Percentiles rank a stretch among this genome's conserved stretches.
These are phyloP conservation scores for Eulemur macaco DNA, from an alignment of 2,113 vertebrate species.

Conservation along the genomic window DNA sequence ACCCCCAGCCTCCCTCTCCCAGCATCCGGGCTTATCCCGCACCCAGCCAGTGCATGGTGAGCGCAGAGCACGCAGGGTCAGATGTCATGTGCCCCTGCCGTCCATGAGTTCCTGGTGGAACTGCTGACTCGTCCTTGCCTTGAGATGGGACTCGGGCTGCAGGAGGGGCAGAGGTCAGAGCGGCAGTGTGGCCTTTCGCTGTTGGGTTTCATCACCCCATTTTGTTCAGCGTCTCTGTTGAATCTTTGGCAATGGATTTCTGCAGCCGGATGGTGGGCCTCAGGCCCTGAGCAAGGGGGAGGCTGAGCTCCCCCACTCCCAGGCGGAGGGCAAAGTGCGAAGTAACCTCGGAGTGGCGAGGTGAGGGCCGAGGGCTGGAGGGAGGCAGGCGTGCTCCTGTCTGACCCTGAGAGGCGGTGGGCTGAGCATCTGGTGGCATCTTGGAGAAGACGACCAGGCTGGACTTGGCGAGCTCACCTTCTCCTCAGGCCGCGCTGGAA, in stretches of 20 bases:
- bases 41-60: not conserved
- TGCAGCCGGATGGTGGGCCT: not conserved
- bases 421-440: not conserved
- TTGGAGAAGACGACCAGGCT: not conserved
- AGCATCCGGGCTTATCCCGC: not conserved
- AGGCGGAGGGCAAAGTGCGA: constrained; percentile 36
- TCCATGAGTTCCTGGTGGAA: not conserved
- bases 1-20: not conserved
- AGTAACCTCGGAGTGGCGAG: not conserved
- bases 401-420: not conserved
- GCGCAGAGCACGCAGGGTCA: not conserved
- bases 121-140: constrained; percentile 54
- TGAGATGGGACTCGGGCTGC: not conserved
- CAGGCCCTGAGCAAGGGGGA: not conserved
- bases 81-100: not conserved
- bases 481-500: not conserved
- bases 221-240: not conserved
- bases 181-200: not conserved
- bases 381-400: not conserved
- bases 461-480: not conserved
- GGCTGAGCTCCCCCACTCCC: not conserved
- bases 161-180: not conserved
- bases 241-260: constrained; percentile 69
- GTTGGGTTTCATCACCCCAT: not conserved
- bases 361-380: not conserved